Evolutionary conservation across 2,888 invertebrate genomes (phyloP), one percentile per base, ranked within the genome.

Genomic region (Oscheius sp.): DNA sequence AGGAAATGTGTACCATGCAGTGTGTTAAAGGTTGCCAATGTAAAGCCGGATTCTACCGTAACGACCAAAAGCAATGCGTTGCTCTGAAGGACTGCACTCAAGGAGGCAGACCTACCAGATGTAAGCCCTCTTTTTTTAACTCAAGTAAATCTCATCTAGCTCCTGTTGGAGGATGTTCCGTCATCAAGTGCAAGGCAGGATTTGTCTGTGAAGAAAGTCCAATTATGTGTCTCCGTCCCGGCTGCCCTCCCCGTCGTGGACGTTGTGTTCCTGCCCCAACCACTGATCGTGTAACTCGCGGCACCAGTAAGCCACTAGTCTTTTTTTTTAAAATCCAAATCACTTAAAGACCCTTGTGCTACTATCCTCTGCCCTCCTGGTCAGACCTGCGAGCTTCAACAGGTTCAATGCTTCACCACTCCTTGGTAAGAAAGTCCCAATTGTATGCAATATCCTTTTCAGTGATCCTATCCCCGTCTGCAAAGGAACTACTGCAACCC

Each of bases 361-460:
- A 48, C 10, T n/a, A 35, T n/a, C 21, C n/a, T 13, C 1, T 72
- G 71, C 51, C 60, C 50, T 29, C 11, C 13, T 10, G 71, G 71
- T 33, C 29, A 72, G 51, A 72, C 33, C 21, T 72, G 71, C 50
- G 29, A 47, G 2, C 51, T 51, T 21, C 59, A 60, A 33, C 71
- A 60, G 42, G 71, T 72, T 33, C 71, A 72, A 48, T 72, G 71
- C 51, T 33, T 72, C 62, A 13, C 37, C 2, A 48, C 71, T 60
- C 71, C 71, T 50, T 72, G 71, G 60, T 72, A 72, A 51, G 53
- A 11, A 33, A 37, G 37, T 50, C 2, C 11, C 3, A 50, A 33
- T n/a, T 72, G 33, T 60, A 7, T 60, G n/a, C 5, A 32, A 60
- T 60, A 32, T 21, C 9, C 33, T 5, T 35, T 68, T 53, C 37